These are phyloP conservation scores for Drosophila grimshawi DNA, from an alignment of 1,140 invertebrate genomes.

Conservation along the genomic window DNA sequence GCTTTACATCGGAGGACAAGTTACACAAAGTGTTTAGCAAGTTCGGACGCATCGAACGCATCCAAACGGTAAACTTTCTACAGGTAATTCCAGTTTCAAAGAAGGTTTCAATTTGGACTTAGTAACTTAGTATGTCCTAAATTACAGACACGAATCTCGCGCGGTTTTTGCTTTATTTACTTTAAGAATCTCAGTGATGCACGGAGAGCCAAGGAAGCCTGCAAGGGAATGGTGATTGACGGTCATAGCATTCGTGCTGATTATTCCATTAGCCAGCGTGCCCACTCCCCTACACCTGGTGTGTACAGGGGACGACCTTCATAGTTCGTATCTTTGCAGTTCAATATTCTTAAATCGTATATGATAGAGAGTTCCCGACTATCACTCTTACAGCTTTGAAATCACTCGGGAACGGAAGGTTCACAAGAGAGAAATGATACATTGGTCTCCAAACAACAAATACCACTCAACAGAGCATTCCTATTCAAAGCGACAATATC, in stretches of 20 bases:
- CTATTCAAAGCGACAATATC: too few relatives aligned
- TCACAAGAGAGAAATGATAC: too few relatives aligned
- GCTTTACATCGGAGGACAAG: constrained; percentile 96
- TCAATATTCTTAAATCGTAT: too few relatives aligned
- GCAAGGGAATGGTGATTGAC: constrained; percentile 97
- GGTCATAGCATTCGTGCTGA: constrained; percentile 96
- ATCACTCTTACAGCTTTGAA: too few relatives aligned
- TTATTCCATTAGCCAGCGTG: constrained; percentile 98
- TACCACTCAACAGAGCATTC: too few relatives aligned
- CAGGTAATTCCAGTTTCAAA: constrained; percentile 88
- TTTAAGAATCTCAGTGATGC: constrained; percentile 96
- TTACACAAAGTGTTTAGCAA: constrained; percentile 96
- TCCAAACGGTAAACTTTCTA: constrained; percentile 98
- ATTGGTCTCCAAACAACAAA: too few relatives aligned
- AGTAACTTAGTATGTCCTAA: background rate
- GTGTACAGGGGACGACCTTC: constrained; percentile 99
- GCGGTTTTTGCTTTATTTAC: constrained; percentile 99
- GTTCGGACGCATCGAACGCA: constrained; percentile 95
- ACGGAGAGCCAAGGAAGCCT: constrained; percentile 96
- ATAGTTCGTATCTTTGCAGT: constrained; percentile 39
- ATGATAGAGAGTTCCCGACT: too few relatives aligned
- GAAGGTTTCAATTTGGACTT: background rate
- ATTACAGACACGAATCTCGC: constrained; percentile 92
- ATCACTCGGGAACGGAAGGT: too few relatives aligned
- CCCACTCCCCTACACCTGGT: constrained; percentile 98